phyloP scores from a whole-genome alignment of 2,888 invertebrate genomes.

The Nomada fabriciana region DNA sequence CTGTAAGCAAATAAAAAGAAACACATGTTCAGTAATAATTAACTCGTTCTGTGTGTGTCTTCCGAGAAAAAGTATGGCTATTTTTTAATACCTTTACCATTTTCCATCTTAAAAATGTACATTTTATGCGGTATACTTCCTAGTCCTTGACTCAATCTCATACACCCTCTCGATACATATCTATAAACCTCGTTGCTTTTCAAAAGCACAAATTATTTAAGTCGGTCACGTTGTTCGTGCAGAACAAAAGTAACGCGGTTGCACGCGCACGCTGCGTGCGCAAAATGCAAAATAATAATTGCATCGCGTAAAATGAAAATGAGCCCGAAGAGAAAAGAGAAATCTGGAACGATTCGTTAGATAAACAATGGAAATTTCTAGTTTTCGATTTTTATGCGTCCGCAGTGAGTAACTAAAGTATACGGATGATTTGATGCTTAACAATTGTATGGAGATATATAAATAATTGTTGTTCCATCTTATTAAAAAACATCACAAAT shows the following conservation, averaged over 20 bases:
- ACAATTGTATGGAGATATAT: too few relatives aligned
- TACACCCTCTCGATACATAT: conserved; percentile 9
- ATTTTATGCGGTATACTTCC: too few relatives aligned
- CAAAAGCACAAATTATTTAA: conserved; percentile 28
- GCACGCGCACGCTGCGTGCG: not conserved
- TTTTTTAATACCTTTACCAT: too few relatives aligned
- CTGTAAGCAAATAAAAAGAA: conserved; percentile 69
- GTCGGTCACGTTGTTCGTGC: conserved; percentile 6
- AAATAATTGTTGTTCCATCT: too few relatives aligned
- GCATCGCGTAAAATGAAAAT: conserved; percentile 4
- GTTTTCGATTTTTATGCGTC: too few relatives aligned
- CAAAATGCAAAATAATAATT: conserved; percentile 3
- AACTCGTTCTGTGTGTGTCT: not conserved
- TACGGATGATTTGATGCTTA: too few relatives aligned
- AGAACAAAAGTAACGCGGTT: not conserved
- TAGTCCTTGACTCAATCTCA: not conserved
- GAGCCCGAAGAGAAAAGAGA: not conserved
- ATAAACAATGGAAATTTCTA: too few relatives aligned
- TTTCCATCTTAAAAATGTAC: not conserved
- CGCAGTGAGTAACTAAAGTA: too few relatives aligned
- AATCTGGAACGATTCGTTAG: not conserved
- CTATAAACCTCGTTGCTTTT: conserved; percentile 4
- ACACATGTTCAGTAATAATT: conserved; percentile 33
- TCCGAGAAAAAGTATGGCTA: not conserved
- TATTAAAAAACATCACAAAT: too few relatives aligned